A percentile compares a stretch with the other conserved stretches of the same genome.
Conservation (phyloP, 1,140 invertebrate genomes). For the Drosophila miranda region DNA sequence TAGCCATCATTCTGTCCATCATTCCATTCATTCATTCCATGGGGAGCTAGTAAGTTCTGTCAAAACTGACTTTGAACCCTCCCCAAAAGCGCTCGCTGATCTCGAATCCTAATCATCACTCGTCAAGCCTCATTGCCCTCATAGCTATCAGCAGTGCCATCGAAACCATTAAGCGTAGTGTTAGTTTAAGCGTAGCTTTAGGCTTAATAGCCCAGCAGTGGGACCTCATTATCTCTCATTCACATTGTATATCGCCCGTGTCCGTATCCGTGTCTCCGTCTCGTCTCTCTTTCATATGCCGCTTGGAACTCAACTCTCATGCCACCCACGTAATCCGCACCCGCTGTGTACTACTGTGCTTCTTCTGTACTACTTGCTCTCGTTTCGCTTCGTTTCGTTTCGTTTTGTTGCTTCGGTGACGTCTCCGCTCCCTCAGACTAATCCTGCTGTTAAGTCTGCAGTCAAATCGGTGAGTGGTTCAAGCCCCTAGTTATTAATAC, state of each 20-base stretch:
- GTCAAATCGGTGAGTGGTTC: slow-evolving; percentile 89
- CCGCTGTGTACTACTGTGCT: slow-evolving; percentile 16
- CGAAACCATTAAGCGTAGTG: slow-evolving; percentile 51
- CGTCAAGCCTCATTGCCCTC: slow-evolving; percentile 55
- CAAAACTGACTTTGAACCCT: no score
- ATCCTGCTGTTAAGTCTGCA: slow-evolving; percentile 91
- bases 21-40: no score
- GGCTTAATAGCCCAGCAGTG: slow-evolving; percentile 28
- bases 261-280: slow-evolving; percentile 31
- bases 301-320: slow-evolving; percentile 68
- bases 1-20: no score
- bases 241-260: slow-evolving; percentile 44
- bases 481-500: slow-evolving; percentile 10
- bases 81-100: no score
- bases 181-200: slow-evolving; percentile 8
- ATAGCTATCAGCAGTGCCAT: slow-evolving; percentile 55
- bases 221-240: slow-evolving; percentile 42
- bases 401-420: slow-evolving; percentile 21
- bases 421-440: slow-evolving; percentile 84
- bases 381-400: slow-evolving; percentile 8
- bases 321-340: slow-evolving; percentile 14
- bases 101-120: not conserved
- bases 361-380: slow-evolving; percentile 62
- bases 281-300: slow-evolving; percentile 66
- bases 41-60: no score